Percentiles rank a stretch among this genome's conserved stretches.
phyloP scores from a whole-genome alignment of 2,888 invertebrate species.

The Acleris emargana region DNA sequence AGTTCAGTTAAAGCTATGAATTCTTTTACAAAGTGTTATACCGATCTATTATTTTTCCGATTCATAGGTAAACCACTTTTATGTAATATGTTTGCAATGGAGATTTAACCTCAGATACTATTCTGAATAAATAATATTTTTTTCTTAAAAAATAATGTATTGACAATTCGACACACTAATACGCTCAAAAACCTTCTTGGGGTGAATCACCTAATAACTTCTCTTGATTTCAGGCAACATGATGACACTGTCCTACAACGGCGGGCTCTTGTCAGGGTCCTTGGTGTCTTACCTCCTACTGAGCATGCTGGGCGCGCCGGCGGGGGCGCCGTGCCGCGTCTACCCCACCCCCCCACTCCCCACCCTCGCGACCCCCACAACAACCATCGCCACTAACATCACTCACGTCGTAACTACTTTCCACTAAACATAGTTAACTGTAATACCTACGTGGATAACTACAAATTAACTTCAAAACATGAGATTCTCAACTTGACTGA shows the following conservation, averaged over 20 bases:
- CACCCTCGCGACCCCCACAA: slow-evolving; percentile 52
- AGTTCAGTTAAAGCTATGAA: no score
- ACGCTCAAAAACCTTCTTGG: no score
- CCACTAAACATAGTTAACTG: background rate
- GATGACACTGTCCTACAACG: slow-evolving; percentile 96
- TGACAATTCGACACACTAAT: no score
- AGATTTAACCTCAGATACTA: no score
- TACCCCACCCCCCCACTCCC: slow-evolving; percentile 73
- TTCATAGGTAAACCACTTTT: no score
- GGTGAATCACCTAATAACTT: background rate
- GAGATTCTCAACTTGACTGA: background rate
- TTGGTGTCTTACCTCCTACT: slow-evolving; percentile 92
- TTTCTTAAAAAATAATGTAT: no score
- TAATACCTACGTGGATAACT: background rate
- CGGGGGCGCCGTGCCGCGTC: slow-evolving; percentile 73
- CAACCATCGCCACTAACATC: slow-evolving; percentile 46
- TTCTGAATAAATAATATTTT: no score
- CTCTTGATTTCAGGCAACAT: slow-evolving; percentile 87
- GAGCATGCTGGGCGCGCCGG: slow-evolving; percentile 83
- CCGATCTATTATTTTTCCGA: no score
- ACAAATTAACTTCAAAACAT: background rate
- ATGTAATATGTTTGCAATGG: no score
- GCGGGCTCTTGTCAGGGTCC: slow-evolving; percentile 93
- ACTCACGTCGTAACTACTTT: slow-evolving; percentile 43
- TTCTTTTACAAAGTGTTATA: no score